These are phyloP conservation scores for Antheraea assamensis DNA, from an alignment of 2,888 invertebrate genomes.

Conservation along the genomic window DNA sequence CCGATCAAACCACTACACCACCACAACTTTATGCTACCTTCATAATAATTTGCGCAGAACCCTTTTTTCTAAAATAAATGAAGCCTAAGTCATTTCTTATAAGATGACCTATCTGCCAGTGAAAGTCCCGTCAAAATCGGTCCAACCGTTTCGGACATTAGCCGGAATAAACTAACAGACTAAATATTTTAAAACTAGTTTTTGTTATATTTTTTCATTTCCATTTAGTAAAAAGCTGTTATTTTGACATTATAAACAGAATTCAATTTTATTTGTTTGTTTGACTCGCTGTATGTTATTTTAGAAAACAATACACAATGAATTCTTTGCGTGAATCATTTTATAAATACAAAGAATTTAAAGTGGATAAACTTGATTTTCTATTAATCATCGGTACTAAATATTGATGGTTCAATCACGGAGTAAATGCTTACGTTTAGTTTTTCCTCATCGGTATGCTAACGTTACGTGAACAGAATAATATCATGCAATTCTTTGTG, in stretches of 20 bases:
- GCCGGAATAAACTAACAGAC: too few relatives aligned
- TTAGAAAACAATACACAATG: neutral
- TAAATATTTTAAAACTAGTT: too few relatives aligned
- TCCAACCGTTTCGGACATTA: too few relatives aligned
- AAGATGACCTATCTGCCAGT: too few relatives aligned
- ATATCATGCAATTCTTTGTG: neutral
- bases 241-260: too few relatives aligned
- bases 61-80: too few relatives aligned
- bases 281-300: neutral
- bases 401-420: constrained; percentile 9
- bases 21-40: too few relatives aligned
- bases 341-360: constrained; percentile 6
- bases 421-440: neutral
- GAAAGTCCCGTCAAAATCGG: too few relatives aligned
- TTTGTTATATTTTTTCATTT: neutral
- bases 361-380: constrained; percentile 6
- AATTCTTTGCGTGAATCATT: constrained; percentile 3
- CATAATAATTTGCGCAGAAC: too few relatives aligned
- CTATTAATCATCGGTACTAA: constrained; percentile 11
- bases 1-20: too few relatives aligned
- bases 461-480: neutral
- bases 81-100: too few relatives aligned
- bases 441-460: constrained; percentile 6
- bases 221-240: neutral
- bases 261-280: neutral